phyloP scores from a whole-genome alignment of 2,113 vertebrate genomes.

The Ornithorhynchus anatinus region DNA sequence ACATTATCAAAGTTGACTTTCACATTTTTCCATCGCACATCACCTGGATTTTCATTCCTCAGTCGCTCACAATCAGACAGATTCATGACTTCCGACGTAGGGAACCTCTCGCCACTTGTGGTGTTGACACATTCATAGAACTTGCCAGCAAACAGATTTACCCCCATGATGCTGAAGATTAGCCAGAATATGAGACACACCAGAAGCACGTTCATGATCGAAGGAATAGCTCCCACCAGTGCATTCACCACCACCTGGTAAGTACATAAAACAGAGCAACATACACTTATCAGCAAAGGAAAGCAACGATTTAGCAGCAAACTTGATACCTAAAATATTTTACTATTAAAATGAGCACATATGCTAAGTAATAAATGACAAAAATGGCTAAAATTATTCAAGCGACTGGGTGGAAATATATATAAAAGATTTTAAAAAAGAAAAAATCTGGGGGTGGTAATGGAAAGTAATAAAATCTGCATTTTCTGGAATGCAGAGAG shows the following conservation, averaged over 20 bases:
- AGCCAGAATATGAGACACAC: conserved; percentile 99
- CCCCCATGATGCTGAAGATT: conserved; percentile 99
- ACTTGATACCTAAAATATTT: neutral
- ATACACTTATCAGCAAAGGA: neutral
- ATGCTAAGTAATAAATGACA: neutral
- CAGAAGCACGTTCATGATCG: conserved; percentile 97
- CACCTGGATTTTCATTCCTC: conserved; percentile 17
- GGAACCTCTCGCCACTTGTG: conserved; percentile 5
- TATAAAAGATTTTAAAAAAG: conserved; percentile 22
- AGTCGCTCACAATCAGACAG: conserved; percentile 44
- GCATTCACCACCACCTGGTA: conserved; percentile 96
- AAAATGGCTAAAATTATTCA: neutral
- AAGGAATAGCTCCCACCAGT: conserved; percentile 94
- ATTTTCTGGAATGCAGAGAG: conserved; percentile 75
- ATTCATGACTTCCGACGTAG: conserved; percentile 34
- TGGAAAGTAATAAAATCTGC: conserved; percentile 75
- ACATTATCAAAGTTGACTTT: conserved; percentile 98
- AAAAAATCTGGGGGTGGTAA: conserved; percentile 75
- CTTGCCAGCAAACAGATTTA: conserved; percentile 95
- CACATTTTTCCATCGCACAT: conserved; percentile 79
- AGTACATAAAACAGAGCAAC: conserved; percentile 37
- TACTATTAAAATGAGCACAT: too few relatives aligned
- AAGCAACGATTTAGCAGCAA: too few relatives aligned
- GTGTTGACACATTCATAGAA: conserved; percentile 82
- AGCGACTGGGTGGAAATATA: too few relatives aligned